Base-by-base conservation (phyloP, 53 echinoderm and acorn worm species). In the Actinopyga echinites region DNA sequence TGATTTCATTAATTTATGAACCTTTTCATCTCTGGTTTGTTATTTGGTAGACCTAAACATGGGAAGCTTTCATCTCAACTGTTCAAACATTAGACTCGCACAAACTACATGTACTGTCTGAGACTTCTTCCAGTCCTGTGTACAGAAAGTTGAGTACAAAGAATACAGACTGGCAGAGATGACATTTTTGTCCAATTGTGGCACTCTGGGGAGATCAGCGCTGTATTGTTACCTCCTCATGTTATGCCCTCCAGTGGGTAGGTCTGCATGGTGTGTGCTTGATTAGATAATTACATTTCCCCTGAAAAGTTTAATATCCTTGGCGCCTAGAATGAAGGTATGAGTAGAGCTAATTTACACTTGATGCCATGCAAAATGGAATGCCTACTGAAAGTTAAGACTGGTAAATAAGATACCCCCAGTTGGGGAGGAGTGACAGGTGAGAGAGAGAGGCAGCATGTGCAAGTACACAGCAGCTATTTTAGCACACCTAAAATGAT, bases 251-350 rank as follows among this genome's bases (percentile, higher is more conserved):
- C 36, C 71, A 71, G 71, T 71, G 71, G 71, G 71, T 44, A 42
- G 71, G 71, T 42, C 71, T 40, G 71, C 71, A 21, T 71, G 71
- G 71, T 71, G 71, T 44, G 71, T 71, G 71, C 71, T 26, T 71
- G 71, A 71, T 71, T 71, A 71, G 71, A 71, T 71, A 71, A 71
- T 71, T 71, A 71, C 71, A 71, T 71, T 71, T 71, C 42, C 34
- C 40, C 71, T 30, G 35, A 37, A 71, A 71, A 71, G 71, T 71
- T 71, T 71, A 71, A 71, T 40, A 38, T 71, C 40, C 34, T 23
- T 38, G 42, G 42, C 71, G 71, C 71, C 71, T 30, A 38, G 68
- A 5, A 68, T 38, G 68, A 68, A 68, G 68, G 68, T 68, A 68
- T 68, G 68, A 68, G n/a, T 33, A 38, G 35, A 36, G 34, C 68